Base-by-base conservation (phyloP, 2,797 vertebrate species). In the Myotis vivesi region DNA sequence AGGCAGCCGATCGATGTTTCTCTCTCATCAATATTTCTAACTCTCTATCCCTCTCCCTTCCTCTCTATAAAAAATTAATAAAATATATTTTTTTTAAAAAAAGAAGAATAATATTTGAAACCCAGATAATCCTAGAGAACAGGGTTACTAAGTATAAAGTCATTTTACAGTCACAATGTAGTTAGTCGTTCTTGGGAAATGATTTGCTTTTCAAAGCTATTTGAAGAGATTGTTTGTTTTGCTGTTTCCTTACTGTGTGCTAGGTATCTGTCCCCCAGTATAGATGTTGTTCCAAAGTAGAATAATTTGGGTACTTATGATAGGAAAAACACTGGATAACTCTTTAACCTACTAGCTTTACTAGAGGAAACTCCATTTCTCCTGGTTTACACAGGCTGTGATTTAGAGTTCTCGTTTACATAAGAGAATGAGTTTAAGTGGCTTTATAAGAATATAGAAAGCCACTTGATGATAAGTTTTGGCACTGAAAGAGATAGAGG, bases 401-500 rank as follows among this genome's bases (percentile, higher is more conserved):
- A 79, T 84, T 87, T 36, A 80, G 57, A 80, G 64, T 92, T 92
- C 68, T 96, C 25, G 5, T 53, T n/a, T 91, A 64, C 68, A 44
- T 91, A 88, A 25, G 53, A 83, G 38, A 80, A 66, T 57, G 81
- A 68, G 15, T 91, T 93, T 89, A 57, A 55, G 20, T 53, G 23
- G n/a, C 23, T 64, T 92, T 80, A 12, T 79, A 77, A 82, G 17
- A 89, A 77, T 33, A 6, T 44, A 51, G 36, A 22, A 81, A 94
- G 8, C n/a, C 51, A 77, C 16, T 62, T 71, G 23, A 64, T 97
- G 79, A 96, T 66, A 79, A 96, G 76, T 53, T 38, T 71, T 49
- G 75, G 98, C 98, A 96, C 98, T 88, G 89, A 82, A 62, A 75
- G 44, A 41, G 46, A 33, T 87, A 25, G 11, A 73, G 95, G 62